Conservation (phyloP, 2,797 vertebrate genomes). For the Leptoclinus maculatus region DNA sequence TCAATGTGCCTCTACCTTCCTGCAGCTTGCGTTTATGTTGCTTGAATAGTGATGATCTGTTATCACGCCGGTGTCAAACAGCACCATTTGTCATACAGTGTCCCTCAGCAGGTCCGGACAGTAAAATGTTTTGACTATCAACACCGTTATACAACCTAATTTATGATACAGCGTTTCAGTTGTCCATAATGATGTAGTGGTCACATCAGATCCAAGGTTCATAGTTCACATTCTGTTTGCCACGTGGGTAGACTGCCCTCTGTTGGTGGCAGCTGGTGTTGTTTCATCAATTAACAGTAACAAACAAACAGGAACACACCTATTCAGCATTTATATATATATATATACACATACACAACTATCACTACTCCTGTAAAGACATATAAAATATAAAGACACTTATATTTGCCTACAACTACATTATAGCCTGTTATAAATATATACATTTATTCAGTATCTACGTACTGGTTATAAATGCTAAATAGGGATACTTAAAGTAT, state of each 20-base stretch:
- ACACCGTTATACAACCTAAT: slow-evolving; percentile 58
- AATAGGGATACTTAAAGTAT: not conserved
- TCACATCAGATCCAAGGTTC: slow-evolving; percentile 60
- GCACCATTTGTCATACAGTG: slow-evolving; percentile 67
- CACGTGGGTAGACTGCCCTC: slow-evolving; percentile 74
- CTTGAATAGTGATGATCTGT: slow-evolving; percentile 76
- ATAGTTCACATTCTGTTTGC: slow-evolving; percentile 46
- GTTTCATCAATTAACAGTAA: slow-evolving; percentile 5
- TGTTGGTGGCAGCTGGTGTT: slow-evolving; percentile 53
- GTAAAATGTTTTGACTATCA: slow-evolving; percentile 66
- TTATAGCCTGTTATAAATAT: not conserved
- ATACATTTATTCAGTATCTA: not conserved
- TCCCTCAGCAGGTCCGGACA: slow-evolving; percentile 54
- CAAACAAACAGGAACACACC: not conserved
- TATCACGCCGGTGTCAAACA: slow-evolving; percentile 67
- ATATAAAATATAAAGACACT: not conserved
- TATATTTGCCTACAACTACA: not conserved
- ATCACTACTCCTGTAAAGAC: not conserved
- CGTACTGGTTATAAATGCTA: not conserved
- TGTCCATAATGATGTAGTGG: slow-evolving; percentile 64
- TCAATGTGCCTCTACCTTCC: slow-evolving; percentile 68
- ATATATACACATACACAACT: not conserved
- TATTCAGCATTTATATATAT: not conserved
- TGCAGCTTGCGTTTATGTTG: slow-evolving; percentile 63
- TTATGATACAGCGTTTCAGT: slow-evolving; percentile 63